Conservation (phyloP, 2,797 vertebrate genomes). For the Vireo griseus region DNA sequence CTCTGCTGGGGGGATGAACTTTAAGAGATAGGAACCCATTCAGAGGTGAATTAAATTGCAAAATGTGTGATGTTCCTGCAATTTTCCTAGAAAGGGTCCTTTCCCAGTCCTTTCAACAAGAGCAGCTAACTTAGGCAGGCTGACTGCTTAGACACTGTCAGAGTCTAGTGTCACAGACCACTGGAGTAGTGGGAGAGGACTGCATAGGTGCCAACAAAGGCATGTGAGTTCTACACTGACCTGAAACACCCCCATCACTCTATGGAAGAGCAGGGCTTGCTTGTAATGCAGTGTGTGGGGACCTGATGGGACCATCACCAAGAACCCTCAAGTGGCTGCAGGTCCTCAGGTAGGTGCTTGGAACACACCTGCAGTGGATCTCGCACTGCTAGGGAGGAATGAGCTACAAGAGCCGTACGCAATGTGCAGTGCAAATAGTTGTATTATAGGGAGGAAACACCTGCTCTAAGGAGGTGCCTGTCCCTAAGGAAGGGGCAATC, state of each 20-base stretch:
- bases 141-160: background rate
- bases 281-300: rapidly evolving
- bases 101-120: background rate
- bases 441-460: background rate
- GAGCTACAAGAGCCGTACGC: rapidly evolving
- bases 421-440: background rate
- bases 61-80: background rate
- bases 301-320: background rate
- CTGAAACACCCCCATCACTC: rapidly evolving
- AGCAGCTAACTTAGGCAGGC: background rate
- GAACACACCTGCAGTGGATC: background rate
- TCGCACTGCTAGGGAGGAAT: background rate
- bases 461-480: background rate
- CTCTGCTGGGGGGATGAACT: background rate
- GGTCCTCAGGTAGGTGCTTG: background rate
- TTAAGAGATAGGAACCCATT: background rate
- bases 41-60: background rate
- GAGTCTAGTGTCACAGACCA: background rate
- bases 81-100: background rate
- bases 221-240: background rate
- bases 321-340: background rate
- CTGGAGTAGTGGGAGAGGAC: background rate
- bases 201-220: background rate
- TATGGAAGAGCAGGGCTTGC: background rate
- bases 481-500: background rate